phyloP scores from a whole-genome alignment of 2,888 invertebrate genomes.

The Chrysolina haemoptera region DNA sequence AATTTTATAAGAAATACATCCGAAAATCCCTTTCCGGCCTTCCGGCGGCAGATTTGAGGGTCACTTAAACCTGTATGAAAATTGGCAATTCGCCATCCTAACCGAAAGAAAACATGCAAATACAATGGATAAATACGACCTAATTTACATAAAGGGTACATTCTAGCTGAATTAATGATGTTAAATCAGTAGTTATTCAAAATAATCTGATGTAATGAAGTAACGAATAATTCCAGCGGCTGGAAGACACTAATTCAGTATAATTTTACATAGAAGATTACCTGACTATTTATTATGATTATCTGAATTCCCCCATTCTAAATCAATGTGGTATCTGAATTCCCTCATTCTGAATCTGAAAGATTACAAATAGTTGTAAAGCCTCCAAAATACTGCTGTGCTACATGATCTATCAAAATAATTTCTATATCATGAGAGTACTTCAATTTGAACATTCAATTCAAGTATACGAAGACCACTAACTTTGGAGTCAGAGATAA shows the following conservation, averaged over 20 bases:
- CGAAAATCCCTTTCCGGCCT: constrained; percentile 19
- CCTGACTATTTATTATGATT: too few species aligned
- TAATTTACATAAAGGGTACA: constrained; percentile 42
- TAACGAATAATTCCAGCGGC: background rate
- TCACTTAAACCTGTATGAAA: constrained; percentile 46
- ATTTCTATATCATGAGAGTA: too few species aligned
- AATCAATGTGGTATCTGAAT: too few species aligned
- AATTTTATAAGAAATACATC: constrained; percentile 16
- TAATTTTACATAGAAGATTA: too few species aligned
- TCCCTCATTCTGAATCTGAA: too few species aligned
- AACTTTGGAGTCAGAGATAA: too few species aligned
- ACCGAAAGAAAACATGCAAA: constrained; percentile 47
- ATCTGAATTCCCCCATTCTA: too few species aligned
- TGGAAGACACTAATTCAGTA: background rate
- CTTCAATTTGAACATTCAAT: too few species aligned
- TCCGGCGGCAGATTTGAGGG: constrained; percentile 40
- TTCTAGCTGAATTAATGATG: constrained; percentile 4
- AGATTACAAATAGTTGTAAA: too few species aligned
- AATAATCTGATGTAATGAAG: constrained; percentile 8
- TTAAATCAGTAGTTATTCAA: constrained; percentile 8
- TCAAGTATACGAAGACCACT: too few species aligned
- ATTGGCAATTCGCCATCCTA: constrained; percentile 41
- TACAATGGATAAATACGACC: constrained; percentile 40
- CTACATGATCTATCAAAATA: too few species aligned
- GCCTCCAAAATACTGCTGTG: too few species aligned